Evolutionary conservation across 2,888 invertebrate genomes (phyloP).

Genomic region (Cephus pulcher): DNA sequence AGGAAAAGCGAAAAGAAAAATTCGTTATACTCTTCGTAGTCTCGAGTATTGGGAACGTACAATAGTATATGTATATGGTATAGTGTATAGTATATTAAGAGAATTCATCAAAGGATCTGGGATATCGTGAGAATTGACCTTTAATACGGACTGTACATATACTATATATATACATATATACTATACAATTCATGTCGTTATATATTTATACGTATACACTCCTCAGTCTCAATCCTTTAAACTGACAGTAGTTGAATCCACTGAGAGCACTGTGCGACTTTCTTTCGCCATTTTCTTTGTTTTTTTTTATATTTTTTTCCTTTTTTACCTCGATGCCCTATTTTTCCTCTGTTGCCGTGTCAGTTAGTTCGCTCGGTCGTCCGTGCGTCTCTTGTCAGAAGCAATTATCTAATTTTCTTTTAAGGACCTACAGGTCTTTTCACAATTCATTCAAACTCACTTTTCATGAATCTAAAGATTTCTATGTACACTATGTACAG

Average conservation of each 20-base stretch:
- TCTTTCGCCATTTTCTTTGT: not conserved
- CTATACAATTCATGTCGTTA: not conserved
- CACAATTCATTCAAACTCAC: not conserved
- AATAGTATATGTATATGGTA: not conserved
- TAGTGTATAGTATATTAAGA: not conserved
- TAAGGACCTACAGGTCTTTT: not conserved
- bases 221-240: not conserved
- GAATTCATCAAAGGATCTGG: not conserved
- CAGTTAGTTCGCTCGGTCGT: not conserved
- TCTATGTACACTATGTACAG: not conserved
- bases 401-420: not conserved
- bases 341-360: not conserved
- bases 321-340: not conserved
- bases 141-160: not conserved
- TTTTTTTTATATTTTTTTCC: not conserved
- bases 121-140: not conserved
- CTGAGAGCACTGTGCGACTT: not conserved
- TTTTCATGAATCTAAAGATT: not conserved
- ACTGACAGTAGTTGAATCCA: not conserved
- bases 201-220: not conserved
- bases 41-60: not conserved
- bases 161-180: no score
- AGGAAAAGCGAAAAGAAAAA: not conserved
- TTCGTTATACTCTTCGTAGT: not conserved
- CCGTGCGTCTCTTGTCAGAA: not conserved